Percentiles rank a stretch among this genome's conserved stretches.
phyloP scores from a whole-genome alignment of 1,140 invertebrate genomes.

The Drosophila bipectinata region DNA sequence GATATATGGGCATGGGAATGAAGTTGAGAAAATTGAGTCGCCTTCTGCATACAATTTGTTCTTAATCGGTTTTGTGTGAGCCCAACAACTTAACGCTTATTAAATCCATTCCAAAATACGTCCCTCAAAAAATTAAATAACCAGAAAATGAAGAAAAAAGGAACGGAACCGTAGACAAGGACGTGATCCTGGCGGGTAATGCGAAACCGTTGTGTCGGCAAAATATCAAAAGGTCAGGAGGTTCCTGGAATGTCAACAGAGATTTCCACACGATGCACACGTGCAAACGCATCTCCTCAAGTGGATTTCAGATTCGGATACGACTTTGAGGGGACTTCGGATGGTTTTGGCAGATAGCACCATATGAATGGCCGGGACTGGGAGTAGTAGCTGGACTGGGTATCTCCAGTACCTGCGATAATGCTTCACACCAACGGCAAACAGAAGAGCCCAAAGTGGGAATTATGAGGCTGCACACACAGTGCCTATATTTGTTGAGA shows the following conservation, averaged over 20 bases:
- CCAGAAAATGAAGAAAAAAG: background rate
- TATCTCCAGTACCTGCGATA: conserved; percentile 41
- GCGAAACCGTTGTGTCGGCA: conserved; percentile 62
- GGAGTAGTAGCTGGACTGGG: conserved; percentile 7
- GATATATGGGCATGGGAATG: conserved; percentile 6
- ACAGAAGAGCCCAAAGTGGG: conserved; percentile 61
- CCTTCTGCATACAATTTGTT: conserved; percentile 57
- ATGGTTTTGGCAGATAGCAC: conserved; percentile 21
- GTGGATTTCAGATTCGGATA: conserved; percentile 34
- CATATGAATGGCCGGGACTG: conserved; percentile 18
- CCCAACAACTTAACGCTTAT: conserved; percentile 77
- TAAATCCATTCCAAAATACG: conserved; percentile 55
- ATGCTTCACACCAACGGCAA: conserved; percentile 70
- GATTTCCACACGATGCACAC: conserved; percentile 80
- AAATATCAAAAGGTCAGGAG: conserved; percentile 58
- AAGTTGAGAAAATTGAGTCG: conserved; percentile 64
- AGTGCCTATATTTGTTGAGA: background rate
- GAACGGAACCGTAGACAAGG: background rate
- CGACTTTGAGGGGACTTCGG: background rate
- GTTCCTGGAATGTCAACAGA: conserved; percentile 81
- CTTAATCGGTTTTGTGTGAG: conserved; percentile 58
- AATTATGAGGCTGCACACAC: conserved; percentile 38
- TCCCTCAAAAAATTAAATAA: conserved; percentile 3
- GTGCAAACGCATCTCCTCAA: conserved; percentile 64
- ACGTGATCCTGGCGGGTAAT: conserved; percentile 59